phyloP scores from a whole-genome alignment of 2,888 invertebrate species.

The Myathropa florea region DNA sequence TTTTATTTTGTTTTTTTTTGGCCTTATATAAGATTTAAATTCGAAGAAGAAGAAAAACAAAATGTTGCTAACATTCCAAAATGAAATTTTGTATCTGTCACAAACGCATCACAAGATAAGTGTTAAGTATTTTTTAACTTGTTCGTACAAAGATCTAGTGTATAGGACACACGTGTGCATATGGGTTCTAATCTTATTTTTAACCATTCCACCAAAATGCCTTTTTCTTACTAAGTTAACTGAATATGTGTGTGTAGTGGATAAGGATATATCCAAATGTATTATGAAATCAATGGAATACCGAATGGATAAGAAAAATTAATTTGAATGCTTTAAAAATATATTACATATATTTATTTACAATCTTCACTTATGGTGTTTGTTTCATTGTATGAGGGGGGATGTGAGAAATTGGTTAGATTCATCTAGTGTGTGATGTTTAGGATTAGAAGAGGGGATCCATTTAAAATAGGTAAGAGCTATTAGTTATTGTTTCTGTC shows the following conservation, averaged over 20 bases:
- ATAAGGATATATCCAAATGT: slow-evolving; percentile 2
- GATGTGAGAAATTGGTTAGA: background rate
- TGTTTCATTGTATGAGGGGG: background rate
- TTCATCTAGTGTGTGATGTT: background rate
- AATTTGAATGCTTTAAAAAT: slow-evolving; percentile 23
- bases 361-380: slow-evolving; percentile 32
- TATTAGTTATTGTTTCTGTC: background rate
- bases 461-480: background rate
- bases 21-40: background rate
- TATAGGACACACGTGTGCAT: background rate
- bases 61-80: slow-evolving; percentile 67
- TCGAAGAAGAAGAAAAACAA: background rate
- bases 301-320: background rate
- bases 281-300: background rate
- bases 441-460: background rate
- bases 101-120: slow-evolving; percentile 34
- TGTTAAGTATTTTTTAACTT: slow-evolving; percentile 12
- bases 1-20: slow-evolving; percentile 25
- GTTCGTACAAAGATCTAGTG: slow-evolving; percentile 51
- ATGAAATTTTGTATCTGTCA: slow-evolving; percentile 22
- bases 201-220: slow-evolving; percentile 48
- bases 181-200: slow-evolving; percentile 6
- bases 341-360: slow-evolving; percentile 62
- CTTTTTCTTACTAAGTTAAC: slow-evolving; percentile 58
- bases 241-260: background rate